phyloP scores from a whole-genome alignment of 2,113 vertebrate species.

The Takifugu bimaculatus region DNA sequence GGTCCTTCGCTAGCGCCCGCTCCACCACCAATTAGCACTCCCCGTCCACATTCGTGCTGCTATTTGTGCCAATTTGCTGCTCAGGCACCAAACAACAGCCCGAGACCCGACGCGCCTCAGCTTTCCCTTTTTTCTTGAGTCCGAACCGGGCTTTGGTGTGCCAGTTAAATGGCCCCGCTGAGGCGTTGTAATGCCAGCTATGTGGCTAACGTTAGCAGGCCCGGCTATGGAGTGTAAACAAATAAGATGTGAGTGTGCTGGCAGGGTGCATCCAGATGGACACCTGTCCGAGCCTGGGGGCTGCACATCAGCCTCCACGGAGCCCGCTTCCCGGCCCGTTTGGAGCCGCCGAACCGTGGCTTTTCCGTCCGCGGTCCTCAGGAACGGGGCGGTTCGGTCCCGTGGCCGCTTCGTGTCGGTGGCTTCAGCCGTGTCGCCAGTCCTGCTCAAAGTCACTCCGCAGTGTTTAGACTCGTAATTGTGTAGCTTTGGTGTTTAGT shows the following conservation, averaged over 20 bases:
- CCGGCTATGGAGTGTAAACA: slow-evolving; percentile 66
- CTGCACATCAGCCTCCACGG: too few relatives aligned
- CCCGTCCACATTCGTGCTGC: slow-evolving; percentile 1
- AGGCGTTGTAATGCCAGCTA: slow-evolving; percentile 15
- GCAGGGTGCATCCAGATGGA: slow-evolving; percentile 18
- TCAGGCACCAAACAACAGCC: background rate
- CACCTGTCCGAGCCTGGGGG: too few relatives aligned
- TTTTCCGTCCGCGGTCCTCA: too few relatives aligned
- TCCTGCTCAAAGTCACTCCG: too few relatives aligned
- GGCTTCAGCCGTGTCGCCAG: too few relatives aligned
- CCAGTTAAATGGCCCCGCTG: background rate
- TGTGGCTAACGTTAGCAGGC: slow-evolving; percentile 57
- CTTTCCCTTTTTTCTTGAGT: background rate
- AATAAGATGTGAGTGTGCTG: slow-evolving; percentile 43
- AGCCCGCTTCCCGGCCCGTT: background rate
- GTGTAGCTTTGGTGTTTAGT: slow-evolving; percentile 15
- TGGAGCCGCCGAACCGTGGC: background rate
- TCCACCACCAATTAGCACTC: slow-evolving; percentile 16
- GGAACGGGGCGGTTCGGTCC: too few relatives aligned
- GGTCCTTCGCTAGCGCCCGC: slow-evolving; percentile 19
- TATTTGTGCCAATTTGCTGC: background rate
- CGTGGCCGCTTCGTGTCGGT: too few relatives aligned
- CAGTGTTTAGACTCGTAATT: background rate
- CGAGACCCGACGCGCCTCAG: background rate
- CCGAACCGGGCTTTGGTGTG: background rate